A percentile compares a stretch with the other conserved stretches of the same genome.
Evolutionary conservation across 2,888 invertebrate genomes (phyloP).

Genomic region (Amblyjoppa fuscipennis): DNA sequence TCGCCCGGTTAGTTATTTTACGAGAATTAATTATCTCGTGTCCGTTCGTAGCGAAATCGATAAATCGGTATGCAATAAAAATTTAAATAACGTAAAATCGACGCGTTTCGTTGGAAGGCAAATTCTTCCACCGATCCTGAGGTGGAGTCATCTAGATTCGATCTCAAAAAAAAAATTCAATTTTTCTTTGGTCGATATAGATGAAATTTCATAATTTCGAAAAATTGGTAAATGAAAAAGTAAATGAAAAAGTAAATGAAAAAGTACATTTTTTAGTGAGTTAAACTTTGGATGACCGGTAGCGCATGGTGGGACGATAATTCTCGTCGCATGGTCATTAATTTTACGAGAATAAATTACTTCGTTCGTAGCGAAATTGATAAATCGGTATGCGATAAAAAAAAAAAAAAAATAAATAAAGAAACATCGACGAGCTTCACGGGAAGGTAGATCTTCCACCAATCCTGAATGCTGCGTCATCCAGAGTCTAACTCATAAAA

Average conservation of each 20-base stretch:
- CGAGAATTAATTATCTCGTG: background rate
- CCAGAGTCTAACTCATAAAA: too few species aligned
- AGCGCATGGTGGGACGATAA: constrained; percentile 9
- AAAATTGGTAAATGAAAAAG: background rate
- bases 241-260: too few species aligned
- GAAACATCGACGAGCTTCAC: background rate
- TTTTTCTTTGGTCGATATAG: background rate
- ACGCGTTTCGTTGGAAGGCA: too few species aligned
- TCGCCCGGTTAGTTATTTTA: background rate
- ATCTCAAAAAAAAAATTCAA: background rate
- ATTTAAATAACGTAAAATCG: background rate
- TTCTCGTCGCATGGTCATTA: constrained; percentile 5
- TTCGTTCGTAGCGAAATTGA: background rate
- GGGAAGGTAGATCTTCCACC: too few species aligned
- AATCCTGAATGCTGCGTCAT: too few species aligned
- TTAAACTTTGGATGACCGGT: too few species aligned
- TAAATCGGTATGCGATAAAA: too few species aligned
- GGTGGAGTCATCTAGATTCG: too few species aligned
- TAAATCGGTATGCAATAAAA: too few species aligned
- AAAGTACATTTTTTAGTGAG: too few species aligned
- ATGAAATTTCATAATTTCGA: constrained; percentile 11
- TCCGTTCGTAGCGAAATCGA: background rate
- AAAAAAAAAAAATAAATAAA: background rate
- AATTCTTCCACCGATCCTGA: too few species aligned
- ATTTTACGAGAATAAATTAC: background rate